These are phyloP conservation scores for Heliangelus exortis DNA, from an alignment of 2,797 vertebrate species.

Conservation along the genomic window DNA sequence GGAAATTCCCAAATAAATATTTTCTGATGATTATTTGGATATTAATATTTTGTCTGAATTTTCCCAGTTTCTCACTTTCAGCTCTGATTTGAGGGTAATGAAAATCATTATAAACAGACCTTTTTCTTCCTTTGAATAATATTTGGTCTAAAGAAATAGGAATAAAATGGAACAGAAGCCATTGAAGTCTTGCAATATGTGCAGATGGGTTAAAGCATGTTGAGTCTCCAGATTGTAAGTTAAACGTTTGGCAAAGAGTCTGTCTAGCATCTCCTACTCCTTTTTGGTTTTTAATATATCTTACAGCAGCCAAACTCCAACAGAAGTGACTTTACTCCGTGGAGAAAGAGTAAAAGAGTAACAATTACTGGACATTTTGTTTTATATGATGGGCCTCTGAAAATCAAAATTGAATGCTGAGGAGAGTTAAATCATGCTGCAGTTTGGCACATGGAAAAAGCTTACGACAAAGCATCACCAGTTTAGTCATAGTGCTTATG, in stretches of 20 bases:
- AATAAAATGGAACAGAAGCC: constrained; percentile 12
- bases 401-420: not conserved
- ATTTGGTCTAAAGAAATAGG: not conserved
- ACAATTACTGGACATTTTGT: not conserved
- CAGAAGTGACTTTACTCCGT: not conserved
- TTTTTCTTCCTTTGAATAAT: not conserved
- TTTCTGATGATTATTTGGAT: not conserved
- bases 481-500: not conserved
- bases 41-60: not conserved
- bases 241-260: not conserved
- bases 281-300: not conserved
- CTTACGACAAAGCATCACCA: not conserved
- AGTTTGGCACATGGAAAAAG: not conserved
- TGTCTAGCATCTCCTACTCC: constrained; percentile 33
- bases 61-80: not conserved
- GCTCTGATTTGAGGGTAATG: not conserved
- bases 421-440: not conserved
- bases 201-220: constrained; percentile 7
- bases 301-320: not conserved
- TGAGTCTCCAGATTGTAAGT: constrained; percentile 33
- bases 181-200: constrained; percentile 31
- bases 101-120: not conserved
- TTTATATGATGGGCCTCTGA: not conserved
- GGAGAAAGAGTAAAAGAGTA: not conserved
- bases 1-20: not conserved